Base-by-base conservation (phyloP, 2,888 invertebrate genomes). In the Anoncus sp. region DNA sequence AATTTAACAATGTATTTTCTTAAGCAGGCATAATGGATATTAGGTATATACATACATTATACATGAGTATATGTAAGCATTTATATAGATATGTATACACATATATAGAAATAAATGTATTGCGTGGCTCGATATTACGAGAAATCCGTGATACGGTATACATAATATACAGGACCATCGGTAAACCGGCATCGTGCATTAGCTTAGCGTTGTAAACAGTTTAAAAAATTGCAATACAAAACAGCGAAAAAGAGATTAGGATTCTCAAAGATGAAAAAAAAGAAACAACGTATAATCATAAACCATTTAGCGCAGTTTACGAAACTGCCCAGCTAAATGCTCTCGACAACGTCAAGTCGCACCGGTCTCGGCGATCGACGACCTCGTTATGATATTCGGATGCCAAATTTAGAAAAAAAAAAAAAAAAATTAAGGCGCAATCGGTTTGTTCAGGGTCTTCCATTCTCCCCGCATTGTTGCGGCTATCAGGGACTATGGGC, bases 331-430 rank as follows among this genome's bases (percentile, higher is more conserved):
- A 55, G 45, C 22, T 20, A 35, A 51, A 62, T 60, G n/a, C n/a
- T 31, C 27, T 49, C 49, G 63, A 63, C 51, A 51, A 55, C 53
- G 27, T 53, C 35, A 31, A 45, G 49, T 65, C 40, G 38, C 24
- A 2, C 16, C 7, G 55, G 40, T 67, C 67, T 35, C 35, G 16
- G 5, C 40, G 75, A 62, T 62, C 24, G 51, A 53, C 38, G 57
- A 71, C 71, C 66, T 71, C 65, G 75, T 70, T 40, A 24, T 35
- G 63, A 71, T 71, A 60, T 76, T 79, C 59, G 45, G 66, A 60
- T 63, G 35, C 38, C 53, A 67, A 77, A 70, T 77, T 74, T 76
- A n/a, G n/a, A n/a, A n/a, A n/a, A n/a, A n/a, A n/a, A n/a, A n/a
- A n/a, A n/a, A 60, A 73, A 79, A 18, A 65, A 74, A 77, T 74